Percentiles rank a stretch among this genome's conserved stretches.
Conservation (phyloP, 2,113 vertebrate genomes). For the Cercocebus atys region DNA sequence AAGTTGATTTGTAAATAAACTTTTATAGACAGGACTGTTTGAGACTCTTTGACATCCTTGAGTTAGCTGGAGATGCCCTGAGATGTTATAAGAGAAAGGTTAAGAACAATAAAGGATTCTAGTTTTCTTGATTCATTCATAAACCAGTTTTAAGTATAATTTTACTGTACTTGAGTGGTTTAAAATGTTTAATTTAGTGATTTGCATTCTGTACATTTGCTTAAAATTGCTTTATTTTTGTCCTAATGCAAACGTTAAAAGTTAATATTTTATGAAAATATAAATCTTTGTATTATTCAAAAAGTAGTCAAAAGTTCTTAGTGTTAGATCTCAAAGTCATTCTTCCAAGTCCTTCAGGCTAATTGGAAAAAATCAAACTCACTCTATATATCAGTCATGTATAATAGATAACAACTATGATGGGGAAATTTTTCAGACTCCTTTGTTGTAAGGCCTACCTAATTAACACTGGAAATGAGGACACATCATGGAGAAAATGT, state of each 20-base stretch:
- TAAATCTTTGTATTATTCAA: constrained; percentile 27
- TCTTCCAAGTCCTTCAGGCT: constrained; percentile 51
- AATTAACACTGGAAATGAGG: constrained; percentile 64
- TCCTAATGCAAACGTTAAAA: constrained; percentile 26
- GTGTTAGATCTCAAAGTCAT: constrained; percentile 51
- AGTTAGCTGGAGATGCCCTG: background rate
- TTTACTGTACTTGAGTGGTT: background rate
- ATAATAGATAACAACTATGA: constrained; percentile 61
- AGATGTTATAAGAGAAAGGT: background rate
- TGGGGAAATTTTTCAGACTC: constrained; percentile 46
- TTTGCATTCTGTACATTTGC: constrained; percentile 6
- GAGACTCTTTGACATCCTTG: background rate
- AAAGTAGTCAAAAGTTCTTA: constrained; percentile 49
- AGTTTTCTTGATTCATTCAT: background rate
- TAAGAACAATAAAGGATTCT: background rate
- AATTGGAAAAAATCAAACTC: constrained; percentile 51
- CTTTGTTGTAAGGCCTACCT: constrained; percentile 35
- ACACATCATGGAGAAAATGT: background rate
- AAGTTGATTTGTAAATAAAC: background rate
- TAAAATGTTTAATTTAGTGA: constrained; percentile 29
- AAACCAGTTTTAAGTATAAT: background rate
- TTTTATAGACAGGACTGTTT: background rate
- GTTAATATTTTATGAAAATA: constrained; percentile 42
- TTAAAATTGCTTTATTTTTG: constrained; percentile 22
- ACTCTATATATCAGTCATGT: constrained; percentile 27